Evolutionary conservation across 2,113 vertebrate species (phyloP).

Genomic region (Athene noctua): DNA sequence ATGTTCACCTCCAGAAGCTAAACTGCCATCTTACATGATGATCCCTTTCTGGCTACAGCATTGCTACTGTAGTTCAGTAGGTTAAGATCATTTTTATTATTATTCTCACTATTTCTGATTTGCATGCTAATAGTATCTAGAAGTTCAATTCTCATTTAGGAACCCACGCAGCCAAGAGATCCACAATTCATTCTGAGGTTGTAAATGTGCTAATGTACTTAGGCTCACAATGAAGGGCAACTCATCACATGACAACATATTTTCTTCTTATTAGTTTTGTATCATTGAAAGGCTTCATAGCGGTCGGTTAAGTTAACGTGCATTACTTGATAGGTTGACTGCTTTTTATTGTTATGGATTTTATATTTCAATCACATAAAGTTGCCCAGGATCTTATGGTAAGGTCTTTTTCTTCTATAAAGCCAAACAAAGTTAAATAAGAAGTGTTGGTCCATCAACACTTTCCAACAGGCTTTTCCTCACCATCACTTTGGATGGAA

Average conservation of each 20-base stretch:
- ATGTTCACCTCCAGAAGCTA: not conserved
- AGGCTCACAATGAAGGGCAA: not conserved
- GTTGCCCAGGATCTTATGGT: not conserved
- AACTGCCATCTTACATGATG: not conserved
- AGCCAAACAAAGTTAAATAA: not conserved
- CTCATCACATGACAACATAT: not conserved
- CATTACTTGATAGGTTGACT: not conserved
- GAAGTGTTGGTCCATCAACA: not conserved
- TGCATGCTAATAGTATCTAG: conserved; percentile 19
- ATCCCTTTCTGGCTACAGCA: not conserved
- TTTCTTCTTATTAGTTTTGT: not conserved
- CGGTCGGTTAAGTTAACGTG: not conserved
- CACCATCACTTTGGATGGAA: not conserved
- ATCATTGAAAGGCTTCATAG: not conserved
- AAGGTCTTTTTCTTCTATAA: not conserved
- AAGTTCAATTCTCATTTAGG: conserved; percentile 24
- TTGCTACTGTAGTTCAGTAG: not conserved
- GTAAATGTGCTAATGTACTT: not conserved
- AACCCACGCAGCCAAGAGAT: conserved; percentile 7
- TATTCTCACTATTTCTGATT: conserved; percentile 20
- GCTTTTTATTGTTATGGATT: not conserved
- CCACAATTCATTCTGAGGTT: not conserved
- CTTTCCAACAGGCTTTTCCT: not conserved
- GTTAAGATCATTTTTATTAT: conserved; percentile 12
- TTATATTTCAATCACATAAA: not conserved